Evolutionary conservation across 2,113 vertebrate species (phyloP), one percentile per base, ranked within the genome.

Genomic region (Scortum barcoo): DNA sequence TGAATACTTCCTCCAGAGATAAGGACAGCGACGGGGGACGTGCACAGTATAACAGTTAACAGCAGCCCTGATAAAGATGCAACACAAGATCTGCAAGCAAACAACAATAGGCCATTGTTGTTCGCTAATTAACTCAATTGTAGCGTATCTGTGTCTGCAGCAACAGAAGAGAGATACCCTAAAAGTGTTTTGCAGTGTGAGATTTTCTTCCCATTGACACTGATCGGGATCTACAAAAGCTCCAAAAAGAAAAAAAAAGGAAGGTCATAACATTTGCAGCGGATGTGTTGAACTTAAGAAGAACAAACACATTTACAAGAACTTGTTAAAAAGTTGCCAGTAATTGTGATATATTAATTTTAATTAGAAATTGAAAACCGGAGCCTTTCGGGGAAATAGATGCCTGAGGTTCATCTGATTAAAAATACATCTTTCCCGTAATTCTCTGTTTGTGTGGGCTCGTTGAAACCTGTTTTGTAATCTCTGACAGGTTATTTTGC

Each of bases 401-500:
- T n/a, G 14, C 30, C n/a, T 5, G 8, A 14, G 56, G 57, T 51
- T 53, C 13, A 38, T 67, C 12, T 20, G 20, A 46, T 58, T 51
- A 60, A 73, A 80, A 54, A 42, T n/a, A 26, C 9, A 16, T 20
- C 3, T 24, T 56, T 44, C 42, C 1, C 50, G 16, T 54, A 17
- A 17, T 53, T 13, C 16, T 40, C n/a, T 12, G 24, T 70, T 51
- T 65, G 2, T 53, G 50, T 36, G 22, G 53, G 33, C 33, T 3
- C 61, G 38, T 24, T 48, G 54, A 30, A 66, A 50, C 51, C 51
- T 61, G 57, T 63, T 80, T 72, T 62, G 38, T 36, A 79, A n/a
- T 72, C 57, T 67, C 61, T 86, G 61, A 40, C 51, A 63, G 42
- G 71, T 83, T 85, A 28, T 71, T 73, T 44, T 80, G 42, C 58